A percentile compares a stretch with the other conserved stretches of the same genome.
These are phyloP conservation scores for Parasteatoda lunata DNA, from an alignment of 2,888 invertebrate genomes.

Conservation along the genomic window DNA sequence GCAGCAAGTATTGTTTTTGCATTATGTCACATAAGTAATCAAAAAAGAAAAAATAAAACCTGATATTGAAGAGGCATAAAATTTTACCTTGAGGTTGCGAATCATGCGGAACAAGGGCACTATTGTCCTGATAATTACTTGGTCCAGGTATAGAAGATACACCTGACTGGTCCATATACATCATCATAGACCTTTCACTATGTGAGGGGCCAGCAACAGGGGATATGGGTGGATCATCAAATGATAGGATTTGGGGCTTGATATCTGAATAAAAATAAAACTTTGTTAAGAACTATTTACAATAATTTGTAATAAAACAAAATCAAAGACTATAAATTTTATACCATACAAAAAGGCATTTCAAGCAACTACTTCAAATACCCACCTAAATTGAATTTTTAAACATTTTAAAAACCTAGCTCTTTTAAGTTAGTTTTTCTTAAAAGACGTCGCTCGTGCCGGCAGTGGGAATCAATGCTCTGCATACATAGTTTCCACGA, in stretches of 20 bases:
- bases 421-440: slow-evolving; percentile 45
- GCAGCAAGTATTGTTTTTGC: no score
- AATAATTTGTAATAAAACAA: no score
- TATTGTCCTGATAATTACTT: slow-evolving; percentile 69
- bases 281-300: background rate
- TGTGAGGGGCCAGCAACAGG: slow-evolving; percentile 69
- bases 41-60: background rate
- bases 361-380: background rate
- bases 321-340: background rate
- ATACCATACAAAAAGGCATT: background rate
- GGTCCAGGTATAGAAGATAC: slow-evolving; percentile 68
- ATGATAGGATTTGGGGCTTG: slow-evolving; percentile 65
- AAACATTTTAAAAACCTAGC: slow-evolving; percentile 12
- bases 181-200: slow-evolving; percentile 65
- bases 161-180: slow-evolving; percentile 69
- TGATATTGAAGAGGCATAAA: slow-evolving; percentile 13
- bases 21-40: background rate
- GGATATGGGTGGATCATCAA: slow-evolving; percentile 68
- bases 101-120: slow-evolving; percentile 65
- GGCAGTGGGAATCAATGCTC: slow-evolving; percentile 68
- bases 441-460: slow-evolving; percentile 64
- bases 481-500: slow-evolving; percentile 68
- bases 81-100: slow-evolving; percentile 68
- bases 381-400: slow-evolving; percentile 35
- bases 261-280: slow-evolving; percentile 52